Conservation (phyloP, 1,140 invertebrate genomes). For the Meloidogyne floridensis region DNA sequence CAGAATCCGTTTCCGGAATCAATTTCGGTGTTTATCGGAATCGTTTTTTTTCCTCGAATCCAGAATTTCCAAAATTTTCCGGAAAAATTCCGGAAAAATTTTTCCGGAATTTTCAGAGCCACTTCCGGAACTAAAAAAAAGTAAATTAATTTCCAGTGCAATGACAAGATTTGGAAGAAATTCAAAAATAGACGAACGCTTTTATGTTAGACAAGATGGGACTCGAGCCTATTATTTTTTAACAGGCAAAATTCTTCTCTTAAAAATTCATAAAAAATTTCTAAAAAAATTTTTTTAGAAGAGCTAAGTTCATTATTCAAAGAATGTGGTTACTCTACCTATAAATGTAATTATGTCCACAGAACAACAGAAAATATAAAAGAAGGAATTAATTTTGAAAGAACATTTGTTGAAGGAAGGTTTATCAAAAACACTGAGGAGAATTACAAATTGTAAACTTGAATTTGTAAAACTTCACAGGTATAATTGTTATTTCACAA, state of each 20-base stretch:
- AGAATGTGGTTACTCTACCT: constrained; percentile 46
- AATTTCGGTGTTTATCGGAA: too few relatives aligned
- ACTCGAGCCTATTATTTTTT: constrained; percentile 92
- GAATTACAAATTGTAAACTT: too few relatives aligned
- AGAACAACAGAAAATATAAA: constrained; percentile 48
- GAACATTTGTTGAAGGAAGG: constrained; percentile 21
- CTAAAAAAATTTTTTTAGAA: constrained; percentile 34
- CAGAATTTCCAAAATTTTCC: too few relatives aligned
- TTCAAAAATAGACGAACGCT: constrained; percentile 67
- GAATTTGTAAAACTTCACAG: too few relatives aligned
- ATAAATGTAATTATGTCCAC: constrained; percentile 45
- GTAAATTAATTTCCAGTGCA: constrained; percentile 68
- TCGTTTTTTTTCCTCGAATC: too few relatives aligned
- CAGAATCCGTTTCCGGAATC: too few relatives aligned
- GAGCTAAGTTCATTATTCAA: constrained; percentile 47
- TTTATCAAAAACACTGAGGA: background rate
- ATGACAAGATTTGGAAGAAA: constrained; percentile 90
- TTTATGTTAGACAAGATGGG: constrained; percentile 93
- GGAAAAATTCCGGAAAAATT: too few relatives aligned
- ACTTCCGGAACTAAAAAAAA: too few relatives aligned
- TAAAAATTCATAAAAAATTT: background rate
- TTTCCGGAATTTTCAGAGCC: too few relatives aligned
- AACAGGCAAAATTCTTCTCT: background rate
- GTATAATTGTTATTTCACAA: too few relatives aligned
- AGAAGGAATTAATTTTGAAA: constrained; percentile 32